Conservation (phyloP, 2,888 invertebrate genomes). For the Drosophila cracens region DNA sequence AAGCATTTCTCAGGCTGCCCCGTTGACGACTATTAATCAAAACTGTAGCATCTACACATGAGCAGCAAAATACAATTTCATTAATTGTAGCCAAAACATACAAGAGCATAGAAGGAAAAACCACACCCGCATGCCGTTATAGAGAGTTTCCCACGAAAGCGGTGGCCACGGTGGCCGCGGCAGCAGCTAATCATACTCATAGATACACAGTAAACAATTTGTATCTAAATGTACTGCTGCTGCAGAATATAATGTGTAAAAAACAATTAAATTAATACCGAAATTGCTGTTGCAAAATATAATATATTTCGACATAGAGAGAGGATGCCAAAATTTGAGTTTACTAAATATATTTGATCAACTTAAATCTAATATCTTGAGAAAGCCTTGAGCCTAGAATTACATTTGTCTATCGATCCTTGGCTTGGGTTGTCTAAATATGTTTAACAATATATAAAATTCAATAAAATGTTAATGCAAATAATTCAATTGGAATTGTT, state of each 20-base stretch:
- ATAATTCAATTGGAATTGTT: not conserved
- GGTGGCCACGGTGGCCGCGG: conserved; percentile 34
- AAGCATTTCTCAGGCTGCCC: conserved; percentile 56
- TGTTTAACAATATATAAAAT: not conserved
- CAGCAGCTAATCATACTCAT: conserved; percentile 40
- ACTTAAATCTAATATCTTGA: not conserved
- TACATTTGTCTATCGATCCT: not conserved
- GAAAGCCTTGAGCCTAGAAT: not conserved
- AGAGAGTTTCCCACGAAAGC: conserved; percentile 81
- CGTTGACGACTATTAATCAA: conserved; percentile 71
- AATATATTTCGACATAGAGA: not conserved
- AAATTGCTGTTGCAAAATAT: not conserved
- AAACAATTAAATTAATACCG: not conserved
- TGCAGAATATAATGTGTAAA: not conserved
- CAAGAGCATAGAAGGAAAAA: conserved; percentile 58
- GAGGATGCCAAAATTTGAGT: not conserved
- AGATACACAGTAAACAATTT: conserved; percentile 10
- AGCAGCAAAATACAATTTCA: conserved; percentile 70
- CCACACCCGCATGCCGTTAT: conserved; percentile 83
- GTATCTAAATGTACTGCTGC: not conserved
- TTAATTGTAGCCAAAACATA: conserved; percentile 75
- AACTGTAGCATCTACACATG: conserved; percentile 51
- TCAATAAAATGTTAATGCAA: not conserved
- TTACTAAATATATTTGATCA: not conserved
- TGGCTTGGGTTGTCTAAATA: too few relatives aligned